Evolutionary conservation across 2,888 invertebrate genomes (phyloP), one percentile per base, ranked within the genome.

Genomic region (Brenthis daphne): DNA sequence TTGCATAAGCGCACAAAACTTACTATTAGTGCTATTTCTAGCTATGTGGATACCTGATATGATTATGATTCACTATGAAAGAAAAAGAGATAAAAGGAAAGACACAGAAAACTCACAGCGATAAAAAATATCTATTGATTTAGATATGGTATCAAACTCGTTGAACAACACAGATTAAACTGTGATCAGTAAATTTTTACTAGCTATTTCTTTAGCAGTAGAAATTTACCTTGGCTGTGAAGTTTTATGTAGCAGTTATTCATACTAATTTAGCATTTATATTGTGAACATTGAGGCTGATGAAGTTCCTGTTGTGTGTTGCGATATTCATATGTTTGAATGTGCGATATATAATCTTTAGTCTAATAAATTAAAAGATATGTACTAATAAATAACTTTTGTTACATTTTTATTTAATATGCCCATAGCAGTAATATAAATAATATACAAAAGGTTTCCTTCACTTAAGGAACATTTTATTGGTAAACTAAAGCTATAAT

Each of bases 1-100:
- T 0, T 95, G 95, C 70, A 94, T 96, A 72, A 94, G 95, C 70
- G 93, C 94, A 0, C 94, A 95, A 78, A 94, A 94, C 79, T 74
- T 89, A 0, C 80, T 95, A 0, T 76, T 95, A 4, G 80, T 94
- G 0, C 60, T 94, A 24, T 90, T 95, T 1, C 83, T 94, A 47
- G 74, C 89, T 0, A 86, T 93, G 53, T 96, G 95, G 95, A 81
- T 93, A 6, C 92, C 94, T 24, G 95, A 95, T 78, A 93, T 94
- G 82, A 71, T 94, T 47, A 85, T 82, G 5, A 61, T 88, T 37
- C 75, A 79, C 81, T 72, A 88, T 72, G 72, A 89, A 79, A 86
- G 90, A 76, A 85, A 82, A 75, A 81, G 74, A 74, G 74, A 83
- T 68, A 80, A 80, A 33, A 80, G 74, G 53, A 80, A 82, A 67